Conservation (phyloP, 1,140 invertebrate genomes). For the Pogonognathellus flavescens region DNA sequence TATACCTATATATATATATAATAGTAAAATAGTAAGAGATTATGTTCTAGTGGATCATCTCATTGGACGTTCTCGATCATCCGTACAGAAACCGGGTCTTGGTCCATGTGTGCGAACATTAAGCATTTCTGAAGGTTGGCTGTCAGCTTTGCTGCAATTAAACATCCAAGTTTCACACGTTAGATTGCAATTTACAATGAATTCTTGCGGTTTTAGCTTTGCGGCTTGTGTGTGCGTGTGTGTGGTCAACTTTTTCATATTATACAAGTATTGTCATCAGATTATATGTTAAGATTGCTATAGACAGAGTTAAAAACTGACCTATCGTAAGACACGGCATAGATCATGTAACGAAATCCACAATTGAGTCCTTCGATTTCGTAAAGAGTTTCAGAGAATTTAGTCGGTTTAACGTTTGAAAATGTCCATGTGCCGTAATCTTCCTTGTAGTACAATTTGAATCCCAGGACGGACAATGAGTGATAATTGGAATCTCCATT, state of each 20-base stretch:
- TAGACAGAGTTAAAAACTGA: conserved; percentile 11
- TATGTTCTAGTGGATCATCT: not conserved
- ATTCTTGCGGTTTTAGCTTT: not conserved
- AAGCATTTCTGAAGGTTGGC: not conserved
- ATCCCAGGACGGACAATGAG: conserved; percentile 1
- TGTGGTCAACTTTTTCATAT: too few species aligned
- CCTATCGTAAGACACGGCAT: conserved; percentile 28
- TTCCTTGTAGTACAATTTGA: conserved; percentile 44
- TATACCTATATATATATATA: too few species aligned
- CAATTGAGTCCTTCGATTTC: conserved; percentile 37
- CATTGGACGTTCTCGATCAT: conserved; percentile 17
- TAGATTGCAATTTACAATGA: not conserved
- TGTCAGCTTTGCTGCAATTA: conserved; percentile 34
- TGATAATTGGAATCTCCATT: conserved; percentile 3
- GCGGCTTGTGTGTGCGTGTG: too few species aligned
- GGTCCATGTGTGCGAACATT: conserved; percentile 17
- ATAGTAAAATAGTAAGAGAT: not conserved
- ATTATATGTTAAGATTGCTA: too few species aligned
- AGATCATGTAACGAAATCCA: conserved; percentile 26
- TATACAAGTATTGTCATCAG: too few species aligned
- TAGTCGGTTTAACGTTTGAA: conserved; percentile 18
- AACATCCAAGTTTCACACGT: not conserved
- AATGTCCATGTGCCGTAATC: conserved; percentile 2
- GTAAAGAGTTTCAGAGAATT: conserved; percentile 2
- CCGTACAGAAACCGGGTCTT: conserved; percentile 41